These are phyloP conservation scores for Trogon melanurus DNA, from an alignment of 2,113 vertebrate genomes.

Conservation along the genomic window DNA sequence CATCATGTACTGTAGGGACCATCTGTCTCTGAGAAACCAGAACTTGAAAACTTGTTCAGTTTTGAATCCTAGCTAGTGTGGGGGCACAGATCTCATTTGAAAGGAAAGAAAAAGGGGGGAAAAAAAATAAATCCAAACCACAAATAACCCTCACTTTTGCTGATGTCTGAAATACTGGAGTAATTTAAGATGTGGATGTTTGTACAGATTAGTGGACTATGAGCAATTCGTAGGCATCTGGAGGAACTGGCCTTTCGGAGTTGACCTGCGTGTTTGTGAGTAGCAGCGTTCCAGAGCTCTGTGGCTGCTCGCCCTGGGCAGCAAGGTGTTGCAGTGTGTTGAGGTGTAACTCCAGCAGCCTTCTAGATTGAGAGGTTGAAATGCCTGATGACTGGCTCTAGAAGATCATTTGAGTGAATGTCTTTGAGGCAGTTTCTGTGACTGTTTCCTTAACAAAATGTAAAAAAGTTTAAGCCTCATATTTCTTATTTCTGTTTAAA, in stretches of 20 bases:
- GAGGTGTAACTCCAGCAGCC: background rate
- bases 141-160: background rate
- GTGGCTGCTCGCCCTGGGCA: background rate
- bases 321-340: background rate
- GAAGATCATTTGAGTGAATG: background rate
- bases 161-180: background rate
- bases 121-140: background rate
- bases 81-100: background rate
- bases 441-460: background rate
- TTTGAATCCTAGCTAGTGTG: background rate
- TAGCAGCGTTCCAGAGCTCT: background rate
- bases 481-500: background rate
- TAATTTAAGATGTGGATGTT: background rate
- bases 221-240: constrained; percentile 21
- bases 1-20: background rate
- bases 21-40: constrained; percentile 22
- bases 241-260: constrained; percentile 5
- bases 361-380: background rate
- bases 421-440: background rate
- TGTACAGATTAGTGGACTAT: background rate
- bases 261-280: background rate
- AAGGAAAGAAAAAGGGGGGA: background rate
- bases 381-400: background rate
- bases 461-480: background rate
- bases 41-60: background rate